phyloP scores from a whole-genome alignment of 2,113 vertebrate genomes.

The Pterocles burchelli region DNA sequence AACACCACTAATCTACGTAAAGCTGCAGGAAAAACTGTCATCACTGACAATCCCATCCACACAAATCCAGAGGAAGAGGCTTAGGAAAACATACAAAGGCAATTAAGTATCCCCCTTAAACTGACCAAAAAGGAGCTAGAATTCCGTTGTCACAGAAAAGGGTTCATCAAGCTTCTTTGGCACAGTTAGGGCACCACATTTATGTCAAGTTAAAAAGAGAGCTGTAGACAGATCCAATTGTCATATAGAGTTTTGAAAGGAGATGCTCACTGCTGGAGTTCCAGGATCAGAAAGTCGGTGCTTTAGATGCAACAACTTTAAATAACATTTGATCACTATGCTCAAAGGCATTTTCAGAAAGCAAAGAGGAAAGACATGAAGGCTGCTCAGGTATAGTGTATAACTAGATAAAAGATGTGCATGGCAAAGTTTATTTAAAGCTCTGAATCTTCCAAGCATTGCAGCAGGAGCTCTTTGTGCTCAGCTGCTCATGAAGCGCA shows the following conservation, averaged over 20 bases:
- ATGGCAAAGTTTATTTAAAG: not conserved
- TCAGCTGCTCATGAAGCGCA: not conserved
- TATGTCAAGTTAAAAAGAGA: not conserved
- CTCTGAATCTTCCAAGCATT: not conserved
- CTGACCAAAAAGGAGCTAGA: not conserved
- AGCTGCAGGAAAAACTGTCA: not conserved
- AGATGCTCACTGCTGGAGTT: not conserved
- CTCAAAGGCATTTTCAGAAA: slow-evolving; percentile 10
- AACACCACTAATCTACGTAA: not conserved
- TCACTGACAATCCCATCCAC: not conserved
- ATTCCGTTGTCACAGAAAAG: not conserved
- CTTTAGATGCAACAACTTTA: not conserved
- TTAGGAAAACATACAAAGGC: not conserved
- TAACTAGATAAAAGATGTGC: not conserved
- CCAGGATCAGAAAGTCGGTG: not conserved
- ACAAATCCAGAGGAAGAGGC: not conserved
- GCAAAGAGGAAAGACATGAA: not conserved
- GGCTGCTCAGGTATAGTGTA: not conserved
- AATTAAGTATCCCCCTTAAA: not conserved
- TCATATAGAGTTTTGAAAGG: slow-evolving; percentile 24
- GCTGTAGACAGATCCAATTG: not conserved
- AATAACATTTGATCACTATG: not conserved
- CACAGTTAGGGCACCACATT: not conserved
- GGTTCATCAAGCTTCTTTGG: not conserved
- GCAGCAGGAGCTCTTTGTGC: not conserved